Conservation (phyloP, 2,797 vertebrate genomes). For the Typhlichthys eigenmanni region DNA sequence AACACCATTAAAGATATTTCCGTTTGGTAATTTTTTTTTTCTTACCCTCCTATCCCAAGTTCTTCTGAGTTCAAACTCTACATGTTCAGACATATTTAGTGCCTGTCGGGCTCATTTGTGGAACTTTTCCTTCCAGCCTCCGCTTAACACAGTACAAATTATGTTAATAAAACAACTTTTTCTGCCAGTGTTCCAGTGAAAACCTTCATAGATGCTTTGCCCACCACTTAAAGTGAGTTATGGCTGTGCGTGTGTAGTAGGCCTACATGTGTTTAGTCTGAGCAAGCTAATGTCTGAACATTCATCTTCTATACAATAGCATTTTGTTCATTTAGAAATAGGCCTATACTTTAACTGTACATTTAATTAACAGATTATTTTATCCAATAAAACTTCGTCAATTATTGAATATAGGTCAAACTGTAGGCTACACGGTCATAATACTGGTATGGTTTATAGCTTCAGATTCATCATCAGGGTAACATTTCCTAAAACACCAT, state of each 20-base stretch:
- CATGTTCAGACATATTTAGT: too few relatives aligned
- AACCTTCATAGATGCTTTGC: slow-evolving; percentile 28
- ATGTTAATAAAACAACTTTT: slow-evolving; percentile 42
- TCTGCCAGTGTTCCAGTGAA: slow-evolving; percentile 38
- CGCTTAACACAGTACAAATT: too few relatives aligned
- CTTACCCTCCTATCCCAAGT: too few relatives aligned
- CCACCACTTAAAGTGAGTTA: slow-evolving; percentile 53
- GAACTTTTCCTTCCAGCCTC: too few relatives aligned
- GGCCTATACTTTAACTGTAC: too few relatives aligned
- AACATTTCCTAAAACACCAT: neutral
- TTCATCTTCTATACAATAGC: slow-evolving; percentile 20
- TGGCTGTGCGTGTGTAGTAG: slow-evolving; percentile 20
- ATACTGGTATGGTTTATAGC: too few relatives aligned
- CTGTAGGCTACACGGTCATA: too few relatives aligned
- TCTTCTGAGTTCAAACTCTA: too few relatives aligned
- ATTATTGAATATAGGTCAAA: too few relatives aligned
- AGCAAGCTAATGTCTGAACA: slow-evolving; percentile 38
- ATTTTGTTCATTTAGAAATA: neutral
- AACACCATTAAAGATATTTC: too few relatives aligned
- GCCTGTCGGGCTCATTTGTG: too few relatives aligned
- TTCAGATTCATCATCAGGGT: too few relatives aligned
- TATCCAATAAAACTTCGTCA: neutral
- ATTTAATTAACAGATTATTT: neutral
- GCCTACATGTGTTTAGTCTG: slow-evolving; percentile 61
- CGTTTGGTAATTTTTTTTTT: neutral